A percentile compares a stretch with the other conserved stretches of the same genome.
Conservation (phyloP, 2,797 vertebrate genomes). For the Chromis chromis region DNA sequence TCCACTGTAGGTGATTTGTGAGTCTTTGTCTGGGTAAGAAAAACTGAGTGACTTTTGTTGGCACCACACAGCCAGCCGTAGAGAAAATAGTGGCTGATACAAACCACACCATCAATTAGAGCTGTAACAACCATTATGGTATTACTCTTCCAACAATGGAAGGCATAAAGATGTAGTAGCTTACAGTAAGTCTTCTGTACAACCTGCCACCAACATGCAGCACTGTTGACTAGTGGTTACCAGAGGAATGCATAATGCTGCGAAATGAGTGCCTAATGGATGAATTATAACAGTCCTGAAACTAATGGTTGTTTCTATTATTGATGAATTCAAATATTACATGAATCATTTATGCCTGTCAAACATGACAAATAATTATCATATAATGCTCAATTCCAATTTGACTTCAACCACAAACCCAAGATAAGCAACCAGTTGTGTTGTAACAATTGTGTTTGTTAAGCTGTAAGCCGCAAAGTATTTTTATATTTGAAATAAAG, state of each 20-base stretch:
- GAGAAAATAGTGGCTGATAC: conserved; percentile 17
- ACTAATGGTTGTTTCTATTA: neutral
- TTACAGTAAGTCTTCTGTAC: conserved; percentile 16
- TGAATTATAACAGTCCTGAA: neutral
- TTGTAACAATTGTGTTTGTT: too few species aligned
- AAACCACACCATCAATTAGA: conserved; percentile 30
- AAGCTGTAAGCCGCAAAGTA: too few species aligned
- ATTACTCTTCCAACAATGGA: conserved; percentile 12
- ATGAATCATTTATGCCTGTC: neutral
- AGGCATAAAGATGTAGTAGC: conserved; percentile 3
- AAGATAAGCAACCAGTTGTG: too few species aligned
- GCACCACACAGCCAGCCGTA: conserved; percentile 1
- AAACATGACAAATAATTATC: neutral
- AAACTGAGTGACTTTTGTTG: neutral
- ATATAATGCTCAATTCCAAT: neutral
- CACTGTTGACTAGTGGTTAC: neutral
- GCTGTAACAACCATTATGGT: conserved; percentile 8
- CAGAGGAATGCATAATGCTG: neutral
- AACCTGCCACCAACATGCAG: neutral
- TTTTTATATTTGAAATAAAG: too few species aligned
- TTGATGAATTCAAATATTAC: neutral
- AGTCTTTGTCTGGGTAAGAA: neutral
- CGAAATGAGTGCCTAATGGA: neutral
- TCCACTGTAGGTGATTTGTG: neutral
- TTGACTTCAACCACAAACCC: too few species aligned